Conservation (phyloP, 2,113 vertebrate genomes). For the Pelecanoides urinatrix region DNA sequence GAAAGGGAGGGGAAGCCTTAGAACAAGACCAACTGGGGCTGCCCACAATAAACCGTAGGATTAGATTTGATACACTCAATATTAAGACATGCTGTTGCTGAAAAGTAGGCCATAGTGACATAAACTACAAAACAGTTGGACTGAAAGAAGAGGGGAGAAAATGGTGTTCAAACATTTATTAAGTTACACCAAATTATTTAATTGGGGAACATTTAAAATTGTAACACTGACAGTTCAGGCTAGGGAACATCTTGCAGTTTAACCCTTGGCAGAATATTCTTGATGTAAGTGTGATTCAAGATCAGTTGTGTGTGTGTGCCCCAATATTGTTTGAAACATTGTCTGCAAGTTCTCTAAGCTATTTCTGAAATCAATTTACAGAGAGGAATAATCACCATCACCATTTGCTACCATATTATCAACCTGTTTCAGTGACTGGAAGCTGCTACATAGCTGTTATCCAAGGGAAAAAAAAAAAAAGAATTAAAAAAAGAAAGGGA, state of each 20-base stretch:
- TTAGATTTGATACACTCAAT: constrained; percentile 80
- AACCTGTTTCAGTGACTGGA: background rate
- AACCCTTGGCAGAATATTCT: background rate
- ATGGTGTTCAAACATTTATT: constrained; percentile 71
- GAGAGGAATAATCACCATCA: background rate
- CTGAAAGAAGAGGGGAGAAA: constrained; percentile 19
- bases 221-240: background rate
- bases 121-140: constrained; percentile 50
- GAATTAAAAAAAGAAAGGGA: background rate
- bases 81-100: constrained; percentile 70
- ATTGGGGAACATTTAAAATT: constrained; percentile 1
- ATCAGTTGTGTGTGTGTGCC: background rate
- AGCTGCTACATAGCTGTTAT: background rate
- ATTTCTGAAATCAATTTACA: background rate
- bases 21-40: constrained; percentile 69
- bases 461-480: background rate
- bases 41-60: constrained; percentile 75
- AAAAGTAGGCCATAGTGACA: constrained; percentile 63
- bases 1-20: constrained; percentile 57
- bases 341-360: background rate
- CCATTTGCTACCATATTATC: background rate
- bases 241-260: background rate
- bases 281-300: background rate
- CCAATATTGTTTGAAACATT: background rate
- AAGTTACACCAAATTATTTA: constrained; percentile 78